Evolutionary conservation across 2,113 vertebrate genomes (phyloP).

Genomic region (human): GRCh38 chr1:163793001-163793500

Average conservation of each 20-base stretch:
- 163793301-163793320: not conserved
- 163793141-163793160: not conserved
- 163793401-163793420: not conserved
- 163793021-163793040: too few relatives aligned
- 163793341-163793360: not conserved
- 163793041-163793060: not conserved
- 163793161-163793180: not conserved
- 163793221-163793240: not conserved
- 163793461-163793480: not conserved
- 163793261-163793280: not conserved
- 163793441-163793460: not conserved
- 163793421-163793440: not conserved
- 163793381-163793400: not conserved
- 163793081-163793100: not conserved
- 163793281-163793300: not conserved
- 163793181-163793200: not conserved
- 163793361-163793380: not conserved
- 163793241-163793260: not conserved
- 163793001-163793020: not conserved
- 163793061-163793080: rapidly evolving
- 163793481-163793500: not conserved
- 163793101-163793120: not conserved
- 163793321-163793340: not conserved
- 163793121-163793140: not conserved
- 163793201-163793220: not conserved